phyloP scores from a whole-genome alignment of 1,140 invertebrate genomes.

The Meteorus sp. region DNA sequence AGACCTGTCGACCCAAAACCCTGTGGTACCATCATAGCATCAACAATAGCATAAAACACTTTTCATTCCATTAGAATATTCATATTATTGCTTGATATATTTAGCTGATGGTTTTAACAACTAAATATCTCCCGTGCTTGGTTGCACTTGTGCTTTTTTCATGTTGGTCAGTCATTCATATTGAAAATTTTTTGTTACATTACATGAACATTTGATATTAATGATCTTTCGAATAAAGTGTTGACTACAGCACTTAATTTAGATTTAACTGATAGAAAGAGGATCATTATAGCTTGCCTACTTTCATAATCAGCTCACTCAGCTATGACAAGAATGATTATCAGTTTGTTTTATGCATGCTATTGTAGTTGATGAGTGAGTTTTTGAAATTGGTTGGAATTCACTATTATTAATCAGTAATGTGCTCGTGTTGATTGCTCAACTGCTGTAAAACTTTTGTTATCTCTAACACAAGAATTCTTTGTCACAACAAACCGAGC shows the following conservation, averaged over 20 bases:
- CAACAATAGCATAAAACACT: neutral
- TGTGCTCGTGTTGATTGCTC: too few relatives aligned
- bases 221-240: too few relatives aligned
- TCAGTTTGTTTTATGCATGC: conserved; percentile 1
- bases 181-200: too few relatives aligned
- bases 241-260: too few relatives aligned
- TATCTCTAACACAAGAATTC: too few relatives aligned
- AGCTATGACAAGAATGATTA: neutral
- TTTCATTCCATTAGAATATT: neutral
- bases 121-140: neutral
- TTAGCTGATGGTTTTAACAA: neutral
- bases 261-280: neutral
- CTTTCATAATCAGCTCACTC: neutral
- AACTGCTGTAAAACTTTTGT: too few relatives aligned
- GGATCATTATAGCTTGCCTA: neutral
- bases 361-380: neutral
- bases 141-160: neutral
- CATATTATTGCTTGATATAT: neutral
- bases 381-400: neutral
- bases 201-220: too few relatives aligned
- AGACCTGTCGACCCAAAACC: neutral
- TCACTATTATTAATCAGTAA: neutral
- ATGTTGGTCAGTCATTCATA: neutral
- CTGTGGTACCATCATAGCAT: neutral
- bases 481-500: too few relatives aligned